Base-by-base conservation (phyloP, 37 sponge, comb jelly and placozoan species). In the Haliclona indistincta region DNA sequence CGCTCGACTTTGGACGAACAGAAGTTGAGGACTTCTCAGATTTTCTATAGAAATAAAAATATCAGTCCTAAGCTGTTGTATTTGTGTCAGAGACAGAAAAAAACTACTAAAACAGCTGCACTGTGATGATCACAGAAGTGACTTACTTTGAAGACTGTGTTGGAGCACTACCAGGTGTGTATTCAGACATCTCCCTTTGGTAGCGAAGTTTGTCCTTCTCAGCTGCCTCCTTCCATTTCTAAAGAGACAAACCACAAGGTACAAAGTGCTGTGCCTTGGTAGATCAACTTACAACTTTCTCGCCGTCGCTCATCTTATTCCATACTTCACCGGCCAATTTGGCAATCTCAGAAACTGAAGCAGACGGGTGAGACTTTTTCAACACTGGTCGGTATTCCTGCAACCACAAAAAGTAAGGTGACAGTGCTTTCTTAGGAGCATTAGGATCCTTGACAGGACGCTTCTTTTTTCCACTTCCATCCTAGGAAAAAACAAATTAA, bases 321-420 rank as follows among this genome's bases (percentile, higher is more conserved):
- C 98, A 97, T 70, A 86, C 32, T 53, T 88, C 84, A 28, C 98
- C 98, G 2, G 86, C 98, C 32, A 72, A 88, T 79, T 94, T 94
- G 38, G 83, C 83, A 19, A 94, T 67, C 43, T 97, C 98, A 45
- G 83, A 71, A 3, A 94, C 64, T 15, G 64, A 71, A 26, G 64
- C 38, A 3, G 70, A 81, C 1, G 92, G 95, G 70, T 91, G 54
- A 44, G 88, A 71, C 56, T 80, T 61, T 73, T 88, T 97, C 26
- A 97, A 81, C 0, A 5, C 29, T 1, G 63, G 38, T 49, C 98
- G 77, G 54, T 60, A 80, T 58, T 91, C 92, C 29, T 77, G 72
- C 53, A 97, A 77, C 98, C 98, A 97, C 43, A 91, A 51, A 84
- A 97, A 88, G 86, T 89, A 97, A 28, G 87, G 89, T 56, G 89